Base-by-base conservation (phyloP, 2,797 vertebrate species). In the Coranthus polyacanthus region DNA sequence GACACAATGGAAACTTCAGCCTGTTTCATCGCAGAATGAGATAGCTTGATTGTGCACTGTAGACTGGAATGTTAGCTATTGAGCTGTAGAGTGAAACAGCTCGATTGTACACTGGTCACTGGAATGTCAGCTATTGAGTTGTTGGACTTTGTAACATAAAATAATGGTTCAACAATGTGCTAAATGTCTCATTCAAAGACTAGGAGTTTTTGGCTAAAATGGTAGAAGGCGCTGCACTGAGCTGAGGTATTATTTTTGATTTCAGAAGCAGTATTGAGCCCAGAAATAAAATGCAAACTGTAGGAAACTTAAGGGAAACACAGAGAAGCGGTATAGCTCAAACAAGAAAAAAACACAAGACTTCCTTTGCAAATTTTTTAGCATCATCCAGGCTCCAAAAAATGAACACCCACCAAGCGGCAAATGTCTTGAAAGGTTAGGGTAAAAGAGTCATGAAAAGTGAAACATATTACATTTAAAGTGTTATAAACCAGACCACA, bases 1-100 rank as follows among this genome's bases (percentile, higher is more conserved):
- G 64, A 68, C 64, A 88, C 79, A 87, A 83, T 79, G 67, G 68
- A 82, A 78, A 82, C 78, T 75, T 78, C 66, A 79, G 71, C 69
- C 75, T 55, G 29, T 54, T 80, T 75, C 47, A 76, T 34, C 42
- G 67, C 20, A n/a, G 52, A 82, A 76, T 68, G 68, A 83, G 73
- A 81, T 73, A 61, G 72, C 72, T 81, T 79, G 79, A 87, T 84
- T 85, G 77, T 85, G 66, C 60, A 50, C 66, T 65, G 55, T 54
- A 42, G 72, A 16, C 75, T 67, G 84, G 86, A 86, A 81, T 85
- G 80, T 70, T 18, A 39, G 70, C 79, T 60, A 52, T 73, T 68
- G 62, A 75, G 64, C 54, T 55, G 69, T 42, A 26, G 64, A 72
- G 44, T 59, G 57, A 73, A 82, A 72, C 52, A 21, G 58, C 65